phyloP scores from a whole-genome alignment of 2,888 invertebrate genomes.

The Dryadula phaetusa region DNA sequence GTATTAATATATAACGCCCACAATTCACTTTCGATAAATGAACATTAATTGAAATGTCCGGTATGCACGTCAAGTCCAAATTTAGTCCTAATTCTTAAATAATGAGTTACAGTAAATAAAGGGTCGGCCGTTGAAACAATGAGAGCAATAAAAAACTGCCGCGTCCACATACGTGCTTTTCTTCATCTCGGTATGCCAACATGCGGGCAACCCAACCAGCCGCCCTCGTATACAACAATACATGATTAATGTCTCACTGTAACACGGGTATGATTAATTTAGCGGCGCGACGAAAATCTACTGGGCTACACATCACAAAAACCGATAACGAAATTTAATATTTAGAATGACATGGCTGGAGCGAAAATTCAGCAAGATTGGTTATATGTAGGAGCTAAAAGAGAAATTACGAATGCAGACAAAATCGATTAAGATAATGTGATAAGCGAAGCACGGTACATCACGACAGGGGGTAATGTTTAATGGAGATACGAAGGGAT shows the following conservation, averaged over 20 bases:
- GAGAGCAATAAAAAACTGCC: conserved; percentile 56
- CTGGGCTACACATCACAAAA: conserved; percentile 58
- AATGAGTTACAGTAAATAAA: conserved; percentile 53
- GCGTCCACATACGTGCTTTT: conserved; percentile 53
- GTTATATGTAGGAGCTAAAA: conserved; percentile 44
- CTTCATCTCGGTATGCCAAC: conserved; percentile 48
- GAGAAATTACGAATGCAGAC: conserved; percentile 66
- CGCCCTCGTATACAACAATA: conserved; percentile 54
- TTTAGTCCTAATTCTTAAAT: conserved; percentile 59
- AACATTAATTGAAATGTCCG: conserved; percentile 49
- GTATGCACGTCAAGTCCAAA: conserved; percentile 47
- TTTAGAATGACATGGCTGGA: conserved; percentile 10
- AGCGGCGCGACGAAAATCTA: conserved; percentile 56
- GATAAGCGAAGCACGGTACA: conserved; percentile 71
- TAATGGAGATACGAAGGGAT: conserved; percentile 64
- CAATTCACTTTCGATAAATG: conserved; percentile 29
- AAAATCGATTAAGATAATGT: conserved; percentile 69
- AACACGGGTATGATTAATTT: conserved; percentile 69
- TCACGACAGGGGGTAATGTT: conserved; percentile 75
- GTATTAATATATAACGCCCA: conserved; percentile 24
- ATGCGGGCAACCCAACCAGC: conserved; percentile 36
- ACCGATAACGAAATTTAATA: conserved; percentile 55
- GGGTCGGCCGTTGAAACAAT: conserved; percentile 58
- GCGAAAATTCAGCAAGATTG: conserved; percentile 7
- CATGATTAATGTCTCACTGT: conserved; percentile 69